phyloP scores from a whole-genome alignment of 1,140 invertebrate genomes.

The Papilio helenus region DNA sequence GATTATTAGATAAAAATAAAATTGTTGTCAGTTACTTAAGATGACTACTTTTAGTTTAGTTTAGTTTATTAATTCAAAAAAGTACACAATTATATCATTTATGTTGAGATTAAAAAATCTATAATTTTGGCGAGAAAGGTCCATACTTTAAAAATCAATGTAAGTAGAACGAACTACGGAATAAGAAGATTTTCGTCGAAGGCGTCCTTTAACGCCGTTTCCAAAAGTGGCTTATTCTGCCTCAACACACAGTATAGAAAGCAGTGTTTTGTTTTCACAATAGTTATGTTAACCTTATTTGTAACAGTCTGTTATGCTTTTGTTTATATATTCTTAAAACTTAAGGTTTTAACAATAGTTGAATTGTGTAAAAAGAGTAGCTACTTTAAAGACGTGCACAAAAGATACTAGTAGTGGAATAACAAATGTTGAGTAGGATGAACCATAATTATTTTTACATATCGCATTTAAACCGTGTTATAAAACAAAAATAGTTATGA shows the following conservation, averaged over 20 bases:
- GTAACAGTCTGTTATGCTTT: not conserved
- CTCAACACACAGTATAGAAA: slow-evolving; percentile 16
- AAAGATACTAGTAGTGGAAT: too few species aligned
- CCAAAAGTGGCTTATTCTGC: slow-evolving; percentile 31
- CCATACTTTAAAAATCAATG: slow-evolving; percentile 20
- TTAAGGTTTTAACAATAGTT: not conserved
- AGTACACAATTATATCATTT: too few species aligned
- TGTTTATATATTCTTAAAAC: not conserved
- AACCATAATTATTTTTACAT: too few species aligned
- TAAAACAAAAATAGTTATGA: too few species aligned
- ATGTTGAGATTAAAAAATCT: not conserved
- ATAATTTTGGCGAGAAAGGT: not conserved
- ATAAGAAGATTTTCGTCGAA: slow-evolving; percentile 31
- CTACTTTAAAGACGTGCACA: too few species aligned
- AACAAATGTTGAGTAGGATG: too few species aligned
- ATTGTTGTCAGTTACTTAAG: too few species aligned
- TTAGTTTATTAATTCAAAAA: too few species aligned
- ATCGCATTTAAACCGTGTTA: too few species aligned
- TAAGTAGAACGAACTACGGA: slow-evolving; percentile 4
- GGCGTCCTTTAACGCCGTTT: slow-evolving; percentile 30
- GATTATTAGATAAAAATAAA: too few species aligned
- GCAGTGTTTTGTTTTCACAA: slow-evolving; percentile 14
- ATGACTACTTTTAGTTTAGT: too few species aligned
- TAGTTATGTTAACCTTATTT: slow-evolving; percentile 24
- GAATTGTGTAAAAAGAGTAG: too few species aligned